Conservation (phyloP, 2,888 invertebrate species). For the Idaea aversata region DNA sequence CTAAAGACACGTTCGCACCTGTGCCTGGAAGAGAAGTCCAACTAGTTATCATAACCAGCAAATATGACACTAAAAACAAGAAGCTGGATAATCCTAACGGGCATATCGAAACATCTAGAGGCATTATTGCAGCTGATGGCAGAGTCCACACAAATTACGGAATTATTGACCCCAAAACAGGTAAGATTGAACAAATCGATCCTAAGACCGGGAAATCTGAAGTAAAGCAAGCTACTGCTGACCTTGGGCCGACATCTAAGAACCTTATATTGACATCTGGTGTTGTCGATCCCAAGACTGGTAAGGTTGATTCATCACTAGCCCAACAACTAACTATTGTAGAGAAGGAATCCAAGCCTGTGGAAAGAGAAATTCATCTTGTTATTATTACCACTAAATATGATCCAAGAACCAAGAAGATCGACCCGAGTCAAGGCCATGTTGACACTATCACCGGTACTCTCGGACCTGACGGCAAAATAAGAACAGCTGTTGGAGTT, state of each 20-base stretch:
- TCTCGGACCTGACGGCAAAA: constrained; percentile 74
- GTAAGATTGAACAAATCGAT: constrained; percentile 73
- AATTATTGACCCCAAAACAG: constrained; percentile 76
- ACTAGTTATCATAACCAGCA: constrained; percentile 73
- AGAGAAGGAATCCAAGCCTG: constrained; percentile 63
- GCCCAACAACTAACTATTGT: constrained; percentile 80
- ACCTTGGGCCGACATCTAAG: constrained; percentile 79
- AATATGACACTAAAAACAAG: constrained; percentile 77
- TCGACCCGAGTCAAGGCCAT: constrained; percentile 65
- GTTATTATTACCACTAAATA: constrained; percentile 82
- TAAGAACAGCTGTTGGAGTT: constrained; percentile 82
- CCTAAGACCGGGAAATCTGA: constrained; percentile 77
- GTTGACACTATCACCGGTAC: constrained; percentile 81
- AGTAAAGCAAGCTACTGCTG: constrained; percentile 74
- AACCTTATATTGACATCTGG: constrained; percentile 76
- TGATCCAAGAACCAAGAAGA: constrained; percentile 77
- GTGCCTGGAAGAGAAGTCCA: constrained; percentile 65
- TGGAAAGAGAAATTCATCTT: constrained; percentile 76
- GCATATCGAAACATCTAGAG: constrained; percentile 68
- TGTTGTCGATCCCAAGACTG: constrained; percentile 80
- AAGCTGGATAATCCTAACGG: constrained; percentile 77
- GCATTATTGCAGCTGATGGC: constrained; percentile 58
- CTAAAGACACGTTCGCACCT: constrained; percentile 48
- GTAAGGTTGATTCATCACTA: constrained; percentile 75
- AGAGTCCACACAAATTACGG: constrained; percentile 76